Evolutionary conservation across 2,797 vertebrate genomes (phyloP).

Genomic region (Gymnothorax reevesii): DNA sequence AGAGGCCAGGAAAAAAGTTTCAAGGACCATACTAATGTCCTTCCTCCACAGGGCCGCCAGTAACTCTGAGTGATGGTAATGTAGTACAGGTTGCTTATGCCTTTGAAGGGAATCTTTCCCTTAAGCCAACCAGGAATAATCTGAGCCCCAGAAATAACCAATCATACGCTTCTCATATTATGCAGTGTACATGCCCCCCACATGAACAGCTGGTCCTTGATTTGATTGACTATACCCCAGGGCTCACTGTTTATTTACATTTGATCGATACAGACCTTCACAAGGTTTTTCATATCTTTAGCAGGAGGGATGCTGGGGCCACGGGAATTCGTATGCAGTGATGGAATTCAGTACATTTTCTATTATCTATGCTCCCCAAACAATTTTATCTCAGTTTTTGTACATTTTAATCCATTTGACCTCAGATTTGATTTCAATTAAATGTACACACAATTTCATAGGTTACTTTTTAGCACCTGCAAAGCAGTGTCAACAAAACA

Average conservation of each 20-base stretch:
- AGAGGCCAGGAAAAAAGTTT: slow-evolving; percentile 37
- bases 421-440: slow-evolving; percentile 35
- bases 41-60: slow-evolving; percentile 61
- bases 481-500: slow-evolving; percentile 51
- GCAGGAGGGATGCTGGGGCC: slow-evolving; percentile 17
- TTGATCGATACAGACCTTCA: slow-evolving; percentile 68
- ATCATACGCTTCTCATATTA: slow-evolving; percentile 63
- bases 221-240: slow-evolving; percentile 72
- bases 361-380: not conserved
- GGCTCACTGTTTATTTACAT: slow-evolving; percentile 58
- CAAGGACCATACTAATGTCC: slow-evolving; percentile 63
- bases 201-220: slow-evolving; percentile 65
- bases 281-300: slow-evolving; percentile 52
- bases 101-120: slow-evolving; percentile 61
- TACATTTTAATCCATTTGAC: not conserved
- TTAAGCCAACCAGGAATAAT: slow-evolving; percentile 60
- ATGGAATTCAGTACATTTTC: not conserved
- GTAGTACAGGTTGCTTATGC: slow-evolving; percentile 60
- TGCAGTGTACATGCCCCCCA: slow-evolving; percentile 50
- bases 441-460: slow-evolving; percentile 48
- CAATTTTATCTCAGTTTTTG: slow-evolving; percentile 2
- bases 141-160: slow-evolving; percentile 68
- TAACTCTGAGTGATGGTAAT: slow-evolving; percentile 72
- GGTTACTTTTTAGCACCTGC: slow-evolving; percentile 42
- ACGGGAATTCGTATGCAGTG: not conserved